These are phyloP conservation scores for Trachops cirrhosus DNA, from an alignment of 2,797 vertebrate species.

Conservation along the genomic window DNA sequence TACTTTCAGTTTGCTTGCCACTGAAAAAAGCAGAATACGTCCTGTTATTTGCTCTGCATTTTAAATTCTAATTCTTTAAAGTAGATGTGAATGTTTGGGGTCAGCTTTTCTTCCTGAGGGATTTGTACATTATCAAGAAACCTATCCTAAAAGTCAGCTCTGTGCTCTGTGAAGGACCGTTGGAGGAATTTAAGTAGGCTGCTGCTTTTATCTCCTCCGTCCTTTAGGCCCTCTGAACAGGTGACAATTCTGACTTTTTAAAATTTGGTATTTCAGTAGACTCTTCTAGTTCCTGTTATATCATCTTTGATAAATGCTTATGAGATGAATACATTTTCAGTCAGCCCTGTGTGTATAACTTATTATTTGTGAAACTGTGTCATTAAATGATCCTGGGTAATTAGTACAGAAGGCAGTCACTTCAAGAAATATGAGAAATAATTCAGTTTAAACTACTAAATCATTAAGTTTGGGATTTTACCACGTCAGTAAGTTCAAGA, in stretches of 20 bases:
- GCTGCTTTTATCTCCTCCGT: neutral
- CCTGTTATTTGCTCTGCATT: conserved; percentile 16
- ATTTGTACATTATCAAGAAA: conserved; percentile 53
- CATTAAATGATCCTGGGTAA: conserved; percentile 75
- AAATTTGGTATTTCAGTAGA: conserved; percentile 51
- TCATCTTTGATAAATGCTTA: conserved; percentile 78
- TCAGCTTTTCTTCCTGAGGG: conserved; percentile 21
- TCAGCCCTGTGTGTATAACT: conserved; percentile 67
- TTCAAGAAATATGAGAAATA: conserved; percentile 70
- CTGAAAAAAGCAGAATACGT: neutral
- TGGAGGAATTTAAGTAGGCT: conserved; percentile 4
- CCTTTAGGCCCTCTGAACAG: neutral
- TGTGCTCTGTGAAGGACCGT: conserved; percentile 47
- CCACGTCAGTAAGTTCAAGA: conserved; percentile 60
- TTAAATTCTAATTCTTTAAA: conserved; percentile 58
- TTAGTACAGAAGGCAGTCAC: conserved; percentile 76
- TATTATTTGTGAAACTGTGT: conserved; percentile 73
- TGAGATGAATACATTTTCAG: conserved; percentile 78
- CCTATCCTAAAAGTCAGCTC: conserved; percentile 4
- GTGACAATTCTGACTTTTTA: conserved; percentile 21
- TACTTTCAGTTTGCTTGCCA: conserved; percentile 39
- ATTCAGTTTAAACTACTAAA: conserved; percentile 45
- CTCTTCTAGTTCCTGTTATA: conserved; percentile 75
- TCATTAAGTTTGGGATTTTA: conserved; percentile 58
- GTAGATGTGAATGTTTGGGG: neutral